These are phyloP conservation scores for Phycodurus eques DNA, from an alignment of 2,113 vertebrate species.

Conservation along the genomic window DNA sequence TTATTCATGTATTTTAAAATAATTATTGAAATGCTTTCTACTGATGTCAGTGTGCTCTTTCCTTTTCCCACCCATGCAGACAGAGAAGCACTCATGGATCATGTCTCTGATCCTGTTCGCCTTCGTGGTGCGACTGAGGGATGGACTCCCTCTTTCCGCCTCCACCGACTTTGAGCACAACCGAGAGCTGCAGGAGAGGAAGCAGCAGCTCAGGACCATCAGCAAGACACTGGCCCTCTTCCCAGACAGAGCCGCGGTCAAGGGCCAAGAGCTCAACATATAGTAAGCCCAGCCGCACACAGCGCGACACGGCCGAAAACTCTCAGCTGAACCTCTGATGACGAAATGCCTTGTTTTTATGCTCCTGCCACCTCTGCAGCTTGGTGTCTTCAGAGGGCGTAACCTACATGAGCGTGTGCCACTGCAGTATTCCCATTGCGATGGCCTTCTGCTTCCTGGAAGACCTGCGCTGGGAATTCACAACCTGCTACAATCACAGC, in stretches of 20 bases:
- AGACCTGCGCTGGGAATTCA: slow-evolving; percentile 89
- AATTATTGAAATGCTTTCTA: neutral
- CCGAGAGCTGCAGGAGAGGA: slow-evolving; percentile 85
- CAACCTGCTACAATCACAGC: slow-evolving; percentile 77
- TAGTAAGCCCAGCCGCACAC: slow-evolving; percentile 73
- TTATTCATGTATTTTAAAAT: neutral
- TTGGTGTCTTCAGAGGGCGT: slow-evolving; percentile 83
- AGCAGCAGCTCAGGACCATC: slow-evolving; percentile 80
- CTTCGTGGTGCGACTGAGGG: slow-evolving; percentile 89
- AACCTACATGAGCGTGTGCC: slow-evolving; percentile 90
- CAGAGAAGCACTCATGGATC: slow-evolving; percentile 75
- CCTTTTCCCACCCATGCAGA: slow-evolving; percentile 52
- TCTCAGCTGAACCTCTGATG: slow-evolving; percentile 42
- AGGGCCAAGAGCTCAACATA: slow-evolving; percentile 79
- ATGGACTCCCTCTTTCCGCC: slow-evolving; percentile 95
- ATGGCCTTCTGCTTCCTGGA: slow-evolving; percentile 96
- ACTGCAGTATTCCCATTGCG: slow-evolving; percentile 78
- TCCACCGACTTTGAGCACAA: slow-evolving; percentile 92
- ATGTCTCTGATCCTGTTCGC: slow-evolving; percentile 97
- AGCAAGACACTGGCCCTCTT: slow-evolving; percentile 72
- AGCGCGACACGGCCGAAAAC: neutral
- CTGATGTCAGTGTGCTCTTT: slow-evolving; percentile 1
- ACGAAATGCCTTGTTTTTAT: slow-evolving; percentile 44
- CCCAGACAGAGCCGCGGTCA: slow-evolving; percentile 80
- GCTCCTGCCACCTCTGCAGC: slow-evolving; percentile 67